Evolutionary conservation across 2,113 vertebrate species (phyloP).

Genomic region (Gobiocypris rarus): DNA sequence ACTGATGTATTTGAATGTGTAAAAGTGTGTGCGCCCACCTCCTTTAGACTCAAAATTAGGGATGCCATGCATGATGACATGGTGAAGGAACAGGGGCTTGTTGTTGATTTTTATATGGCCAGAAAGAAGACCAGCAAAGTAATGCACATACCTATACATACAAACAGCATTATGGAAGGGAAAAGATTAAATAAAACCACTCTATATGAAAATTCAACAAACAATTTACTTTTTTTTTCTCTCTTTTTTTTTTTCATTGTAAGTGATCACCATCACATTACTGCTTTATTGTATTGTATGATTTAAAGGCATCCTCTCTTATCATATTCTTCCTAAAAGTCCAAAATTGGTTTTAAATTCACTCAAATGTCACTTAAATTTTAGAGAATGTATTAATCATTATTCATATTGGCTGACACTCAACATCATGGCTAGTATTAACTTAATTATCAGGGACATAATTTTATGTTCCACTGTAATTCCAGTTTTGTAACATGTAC

Average conservation of each 20-base stretch:
- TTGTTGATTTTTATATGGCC: conserved; percentile 99
- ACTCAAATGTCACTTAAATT: background rate
- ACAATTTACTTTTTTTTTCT: no score
- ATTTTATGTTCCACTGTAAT: background rate
- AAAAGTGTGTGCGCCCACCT: conserved; percentile 69
- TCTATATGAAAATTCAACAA: background rate
- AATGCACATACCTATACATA: conserved; percentile 88
- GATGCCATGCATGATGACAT: conserved; percentile 97
- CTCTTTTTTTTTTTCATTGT: no score
- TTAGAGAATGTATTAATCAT: background rate
- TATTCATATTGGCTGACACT: background rate
- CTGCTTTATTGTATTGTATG: background rate
- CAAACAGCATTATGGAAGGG: background rate
- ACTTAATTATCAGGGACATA: background rate
- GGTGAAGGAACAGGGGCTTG: conserved; percentile 96
- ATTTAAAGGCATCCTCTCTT: background rate
- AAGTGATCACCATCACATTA: conserved; percentile 2
- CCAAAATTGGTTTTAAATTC: background rate
- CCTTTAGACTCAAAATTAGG: conserved; percentile 97
- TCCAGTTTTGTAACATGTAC: background rate
- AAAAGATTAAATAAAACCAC: background rate
- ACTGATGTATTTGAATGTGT: background rate
- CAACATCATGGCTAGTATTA: background rate
- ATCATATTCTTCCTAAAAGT: background rate
- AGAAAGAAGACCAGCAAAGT: conserved; percentile 94